Base-by-base conservation (phyloP, 2,797 vertebrate species). In the Chelidonichthys spinosus region DNA sequence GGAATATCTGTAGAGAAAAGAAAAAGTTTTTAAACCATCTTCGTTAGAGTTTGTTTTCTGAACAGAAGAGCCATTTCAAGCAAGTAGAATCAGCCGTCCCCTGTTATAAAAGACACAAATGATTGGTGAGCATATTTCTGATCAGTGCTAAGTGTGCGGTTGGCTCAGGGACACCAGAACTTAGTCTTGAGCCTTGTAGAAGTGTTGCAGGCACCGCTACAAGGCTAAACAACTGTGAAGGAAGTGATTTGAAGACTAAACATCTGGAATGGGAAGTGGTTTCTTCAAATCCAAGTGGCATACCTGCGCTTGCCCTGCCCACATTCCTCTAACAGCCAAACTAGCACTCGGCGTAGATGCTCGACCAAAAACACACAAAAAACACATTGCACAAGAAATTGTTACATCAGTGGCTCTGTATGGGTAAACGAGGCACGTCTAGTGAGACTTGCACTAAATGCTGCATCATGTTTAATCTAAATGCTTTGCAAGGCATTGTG, bases 1-100 rank as follows among this genome's bases (percentile, higher is more conserved):
- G 98, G 79, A 99, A 99, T 89, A 99, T 99, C 98, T 99, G 61
- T 89, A 50, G 13, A 68, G 25, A 44, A 67, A 87, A 75, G 1
- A n/a, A n/a, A n/a, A n/a, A n/a, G n/a, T n/a, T n/a, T n/a, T n/a
- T n/a, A n/a, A n/a, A n/a, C n/a, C n/a, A n/a, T n/a, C n/a, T n/a
- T n/a, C n/a, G n/a, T n/a, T n/a, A n/a, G n/a, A n/a, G 11, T 10
- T n/a, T 2, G 32, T 37, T 66, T 35, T 69, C 47, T 46, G 4
- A 50, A 65, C 14, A 32, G 18, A 14, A 69, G 53, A 25, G n/a
- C 7, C 2, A 2, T 49, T n/a, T 39, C 11, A 53, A 37, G 35
- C 18, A 6, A 17, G 39, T 1, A 50, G 6, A 25, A 3, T 55
- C 53, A 50, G 37, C 39, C 2, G 18, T 53, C 35, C 17, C 5